A percentile compares a stretch with the other conserved stretches of the same genome.
These are phyloP conservation scores for Ichneumon xanthorius DNA, from an alignment of 2,888 invertebrate genomes.

Conservation along the genomic window DNA sequence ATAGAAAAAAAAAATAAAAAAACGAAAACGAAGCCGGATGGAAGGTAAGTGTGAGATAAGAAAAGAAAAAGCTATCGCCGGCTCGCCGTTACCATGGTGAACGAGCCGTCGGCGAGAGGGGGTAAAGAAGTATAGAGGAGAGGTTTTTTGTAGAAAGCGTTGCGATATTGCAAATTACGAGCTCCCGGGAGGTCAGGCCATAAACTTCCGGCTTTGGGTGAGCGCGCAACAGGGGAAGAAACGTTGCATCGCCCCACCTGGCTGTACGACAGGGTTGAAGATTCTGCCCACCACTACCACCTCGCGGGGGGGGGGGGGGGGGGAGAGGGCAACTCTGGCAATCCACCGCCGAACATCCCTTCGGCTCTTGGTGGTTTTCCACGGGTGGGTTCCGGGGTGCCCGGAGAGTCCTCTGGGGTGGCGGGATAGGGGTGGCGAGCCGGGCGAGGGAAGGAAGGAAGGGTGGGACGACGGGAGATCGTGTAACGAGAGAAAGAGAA, in stretches of 20 bases:
- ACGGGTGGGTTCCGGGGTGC: conserved; percentile 21
- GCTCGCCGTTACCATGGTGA: conserved; percentile 63
- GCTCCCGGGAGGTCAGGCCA: conserved; percentile 65
- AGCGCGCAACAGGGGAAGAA: conserved; percentile 67
- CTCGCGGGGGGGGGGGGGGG: too few relatives aligned
- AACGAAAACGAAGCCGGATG: conserved; percentile 11
- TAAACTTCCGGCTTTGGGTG: conserved; percentile 66
- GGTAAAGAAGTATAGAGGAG: conserved; percentile 20
- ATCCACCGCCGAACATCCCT: conserved; percentile 54
- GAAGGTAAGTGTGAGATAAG: conserved; percentile 49
- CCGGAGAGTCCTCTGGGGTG: background rate
- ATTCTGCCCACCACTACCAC: conserved; percentile 25
- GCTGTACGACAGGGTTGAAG: background rate
- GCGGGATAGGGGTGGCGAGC: background rate
- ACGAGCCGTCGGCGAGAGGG: conserved; percentile 1
- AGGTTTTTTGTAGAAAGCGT: conserved; percentile 63
- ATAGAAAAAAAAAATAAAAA: background rate
- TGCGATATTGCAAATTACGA: conserved; percentile 68
- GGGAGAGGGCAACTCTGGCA: conserved; percentile 1
- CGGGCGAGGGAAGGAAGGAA: background rate
- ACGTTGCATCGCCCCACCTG: conserved; percentile 38
- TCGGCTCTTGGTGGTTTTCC: conserved; percentile 39
- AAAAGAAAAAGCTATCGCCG: conserved; percentile 37
- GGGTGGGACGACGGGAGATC: conserved; percentile 48
- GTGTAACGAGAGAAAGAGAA: conserved; percentile 51